Percentiles rank a stretch among this genome's conserved stretches.
phyloP scores from a whole-genome alignment of 1,140 invertebrate genomes.

The Eurosta solidaginis region DNA sequence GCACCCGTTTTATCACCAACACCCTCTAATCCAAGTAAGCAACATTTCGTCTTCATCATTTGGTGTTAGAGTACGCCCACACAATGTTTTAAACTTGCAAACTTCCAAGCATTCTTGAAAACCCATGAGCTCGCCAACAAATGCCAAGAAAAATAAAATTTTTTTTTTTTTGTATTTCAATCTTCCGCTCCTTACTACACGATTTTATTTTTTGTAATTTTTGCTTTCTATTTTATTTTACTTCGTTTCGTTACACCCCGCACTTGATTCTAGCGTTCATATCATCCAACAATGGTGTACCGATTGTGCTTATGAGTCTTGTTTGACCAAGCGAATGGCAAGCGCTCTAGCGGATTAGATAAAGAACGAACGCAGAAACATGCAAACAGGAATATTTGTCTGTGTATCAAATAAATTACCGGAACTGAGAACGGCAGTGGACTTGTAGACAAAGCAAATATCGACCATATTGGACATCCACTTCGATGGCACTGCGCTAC shows the following conservation, averaged over 20 bases:
- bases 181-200: background rate
- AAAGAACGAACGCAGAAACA: background rate
- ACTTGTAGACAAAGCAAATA: background rate
- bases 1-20: background rate
- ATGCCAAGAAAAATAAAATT: background rate
- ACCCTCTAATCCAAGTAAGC: background rate
- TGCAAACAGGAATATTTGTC: background rate
- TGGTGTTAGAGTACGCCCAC: background rate
- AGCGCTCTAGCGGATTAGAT: background rate
- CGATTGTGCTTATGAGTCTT: background rate
- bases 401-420: too few relatives aligned
- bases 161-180: background rate
- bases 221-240: background rate
- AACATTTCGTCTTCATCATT: background rate
- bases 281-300: background rate
- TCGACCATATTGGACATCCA: too few relatives aligned
- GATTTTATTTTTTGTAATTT: background rate
- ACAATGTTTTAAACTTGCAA: background rate
- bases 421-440: background rate
- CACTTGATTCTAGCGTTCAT: background rate
- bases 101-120: background rate
- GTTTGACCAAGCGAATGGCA: background rate
- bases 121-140: background rate
- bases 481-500: too few relatives aligned
- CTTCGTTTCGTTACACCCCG: too few relatives aligned